A percentile compares a stretch with the other conserved stretches of the same genome.
phyloP scores from a whole-genome alignment of 1,140 invertebrate genomes.

The Trigoniulus corallinus region DNA sequence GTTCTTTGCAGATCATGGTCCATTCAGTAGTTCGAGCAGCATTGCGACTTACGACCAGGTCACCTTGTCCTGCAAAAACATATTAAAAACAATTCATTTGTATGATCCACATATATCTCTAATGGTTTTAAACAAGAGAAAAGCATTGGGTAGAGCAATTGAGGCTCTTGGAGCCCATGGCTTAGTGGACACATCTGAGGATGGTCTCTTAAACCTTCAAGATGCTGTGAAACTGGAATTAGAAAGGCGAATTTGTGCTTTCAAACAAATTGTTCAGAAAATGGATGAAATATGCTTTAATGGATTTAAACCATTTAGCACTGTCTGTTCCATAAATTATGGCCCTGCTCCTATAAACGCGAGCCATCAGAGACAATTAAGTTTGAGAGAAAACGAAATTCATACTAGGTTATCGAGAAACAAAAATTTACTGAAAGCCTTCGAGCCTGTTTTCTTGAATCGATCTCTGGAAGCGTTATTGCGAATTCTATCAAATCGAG shows the following conservation, averaged over 20 bases:
- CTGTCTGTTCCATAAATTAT: too few species aligned
- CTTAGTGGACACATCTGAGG: constrained; percentile 49
- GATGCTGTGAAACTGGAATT: constrained; percentile 48
- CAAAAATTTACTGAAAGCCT: constrained; percentile 66
- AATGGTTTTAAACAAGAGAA: constrained; percentile 41
- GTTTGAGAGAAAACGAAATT: constrained; percentile 54
- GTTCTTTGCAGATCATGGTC: constrained; percentile 42
- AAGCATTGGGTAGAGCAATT: constrained; percentile 61
- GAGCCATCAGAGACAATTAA: constrained; percentile 73
- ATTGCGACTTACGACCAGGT: too few species aligned
- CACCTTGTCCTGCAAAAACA: constrained; percentile 37
- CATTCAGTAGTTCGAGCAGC: too few species aligned
- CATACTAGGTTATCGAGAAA: constrained; percentile 82
- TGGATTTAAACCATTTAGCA: constrained; percentile 5
- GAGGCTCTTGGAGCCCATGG: constrained; percentile 73
- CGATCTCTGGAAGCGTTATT: constrained; percentile 37
- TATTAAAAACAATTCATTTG: constrained; percentile 36
- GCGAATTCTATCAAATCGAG: constrained; percentile 39
- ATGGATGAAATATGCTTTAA: constrained; percentile 54
- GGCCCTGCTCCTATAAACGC: constrained; percentile 69
- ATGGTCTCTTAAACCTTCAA: constrained; percentile 37
- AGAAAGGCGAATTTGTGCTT: constrained; percentile 61
- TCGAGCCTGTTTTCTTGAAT: constrained; percentile 45
- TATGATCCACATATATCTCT: constrained; percentile 37
- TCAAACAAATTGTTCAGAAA: constrained; percentile 71